Conservation (phyloP, 2,797 vertebrate genomes). For the Etheostoma nigrum region DNA sequence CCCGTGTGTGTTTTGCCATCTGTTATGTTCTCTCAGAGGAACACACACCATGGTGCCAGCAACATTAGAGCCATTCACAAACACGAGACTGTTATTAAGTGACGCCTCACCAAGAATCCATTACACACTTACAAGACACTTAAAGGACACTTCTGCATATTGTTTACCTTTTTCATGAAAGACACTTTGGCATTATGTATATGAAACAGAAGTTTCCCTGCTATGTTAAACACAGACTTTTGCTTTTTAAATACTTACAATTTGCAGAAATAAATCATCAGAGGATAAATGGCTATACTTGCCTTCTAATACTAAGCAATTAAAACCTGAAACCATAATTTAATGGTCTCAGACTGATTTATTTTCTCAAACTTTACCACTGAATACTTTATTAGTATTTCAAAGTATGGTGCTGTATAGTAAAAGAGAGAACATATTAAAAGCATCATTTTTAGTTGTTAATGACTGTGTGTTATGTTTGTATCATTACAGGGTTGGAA, state of each 20-base stretch:
- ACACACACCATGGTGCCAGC: constrained; percentile 74
- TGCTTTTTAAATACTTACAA: neutral
- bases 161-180: neutral
- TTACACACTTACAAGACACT: constrained; percentile 7
- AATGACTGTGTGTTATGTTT: constrained; percentile 1
- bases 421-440: neutral
- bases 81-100: constrained; percentile 58
- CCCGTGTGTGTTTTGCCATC: constrained; percentile 84
- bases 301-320: neutral
- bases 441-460: neutral
- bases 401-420: neutral
- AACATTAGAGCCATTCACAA: constrained; percentile 79
- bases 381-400: neutral
- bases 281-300: neutral
- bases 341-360: neutral
- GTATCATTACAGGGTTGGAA: constrained; percentile 74
- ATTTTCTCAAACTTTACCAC: neutral
- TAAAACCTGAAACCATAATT: neutral
- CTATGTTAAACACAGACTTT: neutral
- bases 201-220: neutral
- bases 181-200: constrained; percentile 6
- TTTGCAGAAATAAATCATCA: neutral
- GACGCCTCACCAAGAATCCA: constrained; percentile 33
- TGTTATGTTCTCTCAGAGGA: constrained; percentile 84
- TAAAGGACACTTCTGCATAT: constrained; percentile 16